Evolutionary conservation across 2,888 invertebrate genomes (phyloP).

Genomic region (Tineola bisselliella): DNA sequence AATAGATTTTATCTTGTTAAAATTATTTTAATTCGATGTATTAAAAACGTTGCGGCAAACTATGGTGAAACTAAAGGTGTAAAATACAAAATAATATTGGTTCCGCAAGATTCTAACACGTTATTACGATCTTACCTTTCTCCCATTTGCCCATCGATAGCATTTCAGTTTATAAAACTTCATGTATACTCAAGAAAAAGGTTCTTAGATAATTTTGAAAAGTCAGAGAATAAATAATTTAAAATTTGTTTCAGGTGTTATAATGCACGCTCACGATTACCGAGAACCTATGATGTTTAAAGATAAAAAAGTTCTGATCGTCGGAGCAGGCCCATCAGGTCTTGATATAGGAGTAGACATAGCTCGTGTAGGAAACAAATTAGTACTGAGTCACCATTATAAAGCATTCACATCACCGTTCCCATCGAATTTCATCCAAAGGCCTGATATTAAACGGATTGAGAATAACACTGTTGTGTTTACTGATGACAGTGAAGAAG

Average conservation of each 20-base stretch:
- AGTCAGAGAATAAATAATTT: no score
- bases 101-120: no score
- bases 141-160: no score
- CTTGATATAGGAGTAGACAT: slow-evolving; percentile 76
- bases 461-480: slow-evolving; percentile 65
- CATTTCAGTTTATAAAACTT: no score
- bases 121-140: no score
- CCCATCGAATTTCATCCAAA: slow-evolving; percentile 57
- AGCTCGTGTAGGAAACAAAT: slow-evolving; percentile 39
- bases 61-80: no score
- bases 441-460: slow-evolving; percentile 61
- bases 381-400: slow-evolving; percentile 65
- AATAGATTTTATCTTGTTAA: no score
- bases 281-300: slow-evolving; percentile 68
- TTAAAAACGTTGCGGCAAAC: no score
- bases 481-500: slow-evolving; percentile 67
- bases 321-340: slow-evolving; percentile 80
- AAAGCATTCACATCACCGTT: slow-evolving; percentile 42
- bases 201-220: not conserved
- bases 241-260: slow-evolving; percentile 59
- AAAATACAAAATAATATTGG: no score
- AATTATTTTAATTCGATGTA: no score
- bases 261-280: slow-evolving; percentile 80
- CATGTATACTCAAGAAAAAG: no score
- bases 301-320: slow-evolving; percentile 68